Evolutionary conservation across 2,113 vertebrate genomes (phyloP), one percentile per base, ranked within the genome.

Genomic region (Gadus chalcogrammus): DNA sequence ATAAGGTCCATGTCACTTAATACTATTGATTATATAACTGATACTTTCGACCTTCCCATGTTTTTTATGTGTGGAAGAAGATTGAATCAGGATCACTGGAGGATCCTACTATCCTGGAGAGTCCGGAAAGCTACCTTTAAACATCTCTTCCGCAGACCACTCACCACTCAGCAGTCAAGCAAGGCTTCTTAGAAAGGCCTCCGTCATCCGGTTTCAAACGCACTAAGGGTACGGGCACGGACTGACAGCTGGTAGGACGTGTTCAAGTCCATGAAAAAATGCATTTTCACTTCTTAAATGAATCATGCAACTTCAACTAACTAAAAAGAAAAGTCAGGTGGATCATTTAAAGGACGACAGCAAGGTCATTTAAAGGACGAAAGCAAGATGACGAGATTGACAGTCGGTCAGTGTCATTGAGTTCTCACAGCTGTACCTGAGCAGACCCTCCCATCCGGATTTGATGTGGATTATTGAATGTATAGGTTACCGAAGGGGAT

Each of bases 101-200:
- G 59, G 27, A 13, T 15, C 31, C 31, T 35, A 2, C 31, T 35
- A 35, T 35, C 31, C 4, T 35, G 31, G 31, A 35, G 31, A 35
- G 31, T 35, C 31, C 31, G 31, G 31, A 35, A 4, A 35, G 31
- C 31, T 67, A 66, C 58, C 68, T 78, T 82, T 76, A 67, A 80
- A 83, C 74, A 81, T 75, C 61, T 27, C 27, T 15, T 24, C 24
- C 24, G 24, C 24, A 24, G 24, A 63, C 73, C 61, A 73, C 59
- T 70, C 38, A 63, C 62, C 31, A 69, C 59, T 60, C 42, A 27
- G 18, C 31, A 35, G 31, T 35, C 31, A 7, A 70, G 77, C 71
- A 80, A 83, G 77, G 72, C 65, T 66, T 79, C 72, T 79, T 71
- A 59, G 20, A 74, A 84, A 80, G 20, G 63, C 70, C 31, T 5